Conservation (phyloP, 2,113 vertebrate genomes). For the Centrocercus urophasianus region DNA sequence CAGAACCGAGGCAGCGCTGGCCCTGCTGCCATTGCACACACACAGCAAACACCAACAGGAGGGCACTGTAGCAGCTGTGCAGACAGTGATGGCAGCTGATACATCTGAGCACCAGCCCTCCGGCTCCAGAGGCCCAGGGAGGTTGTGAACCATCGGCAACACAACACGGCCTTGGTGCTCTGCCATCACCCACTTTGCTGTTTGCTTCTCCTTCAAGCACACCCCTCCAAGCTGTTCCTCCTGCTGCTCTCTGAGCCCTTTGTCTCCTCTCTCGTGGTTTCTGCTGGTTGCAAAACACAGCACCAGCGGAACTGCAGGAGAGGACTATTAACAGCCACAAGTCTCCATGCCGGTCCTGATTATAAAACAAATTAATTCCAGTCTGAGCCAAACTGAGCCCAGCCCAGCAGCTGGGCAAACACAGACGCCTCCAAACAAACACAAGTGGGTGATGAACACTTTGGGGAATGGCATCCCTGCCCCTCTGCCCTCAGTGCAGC, state of each 20-base stretch:
- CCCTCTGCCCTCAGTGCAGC: neutral
- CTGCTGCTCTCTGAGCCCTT: neutral
- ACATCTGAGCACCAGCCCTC: rapidly evolving
- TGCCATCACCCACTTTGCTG: neutral
- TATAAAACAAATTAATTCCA: slow-evolving; percentile 33
- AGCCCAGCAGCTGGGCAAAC: neutral
- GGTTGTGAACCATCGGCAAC: neutral
- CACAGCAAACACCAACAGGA: neutral
- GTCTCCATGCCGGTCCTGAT: neutral
- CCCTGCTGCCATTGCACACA: neutral
- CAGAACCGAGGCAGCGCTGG: neutral
- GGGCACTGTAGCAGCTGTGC: rapidly evolving
- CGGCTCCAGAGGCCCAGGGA: rapidly evolving
- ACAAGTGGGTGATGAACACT: neutral
- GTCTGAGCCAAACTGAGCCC: neutral
- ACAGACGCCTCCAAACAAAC: rapidly evolving
- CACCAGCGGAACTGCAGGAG: neutral
- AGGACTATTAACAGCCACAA: neutral
- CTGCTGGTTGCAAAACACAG: neutral
- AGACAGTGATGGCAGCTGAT: neutral
- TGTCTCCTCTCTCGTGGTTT: neutral
- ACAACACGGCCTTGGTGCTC: neutral
- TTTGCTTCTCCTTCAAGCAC: neutral
- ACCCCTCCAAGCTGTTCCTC: neutral
- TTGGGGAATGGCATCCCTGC: neutral